Conservation (phyloP, 1,140 invertebrate species). For the Euwallacea similis region DNA sequence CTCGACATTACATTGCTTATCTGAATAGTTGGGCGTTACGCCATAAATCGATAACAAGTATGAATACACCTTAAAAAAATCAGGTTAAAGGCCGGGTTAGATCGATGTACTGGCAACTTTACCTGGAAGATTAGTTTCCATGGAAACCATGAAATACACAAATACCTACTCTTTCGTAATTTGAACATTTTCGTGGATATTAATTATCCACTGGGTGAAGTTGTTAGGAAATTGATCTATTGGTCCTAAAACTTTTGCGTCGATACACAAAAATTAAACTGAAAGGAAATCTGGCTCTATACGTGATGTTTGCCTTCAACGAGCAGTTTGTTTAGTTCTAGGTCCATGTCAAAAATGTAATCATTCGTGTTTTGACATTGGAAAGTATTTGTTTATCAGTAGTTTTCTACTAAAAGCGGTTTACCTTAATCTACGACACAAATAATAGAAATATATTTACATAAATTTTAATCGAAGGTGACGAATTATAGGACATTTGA, state of each 20-base stretch:
- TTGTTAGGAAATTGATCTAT: no score
- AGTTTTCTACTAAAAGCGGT: not conserved
- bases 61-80: slow-evolving; percentile 1
- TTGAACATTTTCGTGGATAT: not conserved
- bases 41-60: slow-evolving; percentile 13
- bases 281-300: not conserved
- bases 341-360: not conserved
- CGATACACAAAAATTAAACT: not conserved
- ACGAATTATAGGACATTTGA: slow-evolving; percentile 2
- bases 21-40: slow-evolving; percentile 5
- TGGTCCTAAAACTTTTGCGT: no score
- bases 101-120: not conserved
- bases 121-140: not conserved
- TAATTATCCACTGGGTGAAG: not conserved
- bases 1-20: not conserved
- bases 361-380: not conserved
- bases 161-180: not conserved
- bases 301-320: no score
- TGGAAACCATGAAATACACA: not conserved
- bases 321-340: not conserved
- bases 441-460: slow-evolving; percentile 8
- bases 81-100: not conserved
- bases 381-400: not conserved
- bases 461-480: slow-evolving; percentile 7
- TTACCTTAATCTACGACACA: not conserved